Conservation (phyloP, 1,140 invertebrate species). For the Monochamus saltuarius region DNA sequence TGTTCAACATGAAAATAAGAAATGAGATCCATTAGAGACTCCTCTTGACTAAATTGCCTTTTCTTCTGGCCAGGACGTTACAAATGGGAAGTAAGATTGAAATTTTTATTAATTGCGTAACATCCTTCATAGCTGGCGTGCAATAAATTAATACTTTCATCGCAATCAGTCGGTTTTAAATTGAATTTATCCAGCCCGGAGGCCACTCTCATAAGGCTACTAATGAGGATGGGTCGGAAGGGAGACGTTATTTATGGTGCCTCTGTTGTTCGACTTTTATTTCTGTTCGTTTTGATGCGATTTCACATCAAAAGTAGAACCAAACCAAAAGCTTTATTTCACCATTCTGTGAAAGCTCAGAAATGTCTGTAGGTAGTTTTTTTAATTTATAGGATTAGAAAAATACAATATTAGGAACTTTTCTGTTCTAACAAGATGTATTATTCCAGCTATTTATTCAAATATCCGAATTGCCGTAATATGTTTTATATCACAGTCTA, state of each 20-base stretch:
- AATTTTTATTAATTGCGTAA: slow-evolving; percentile 13
- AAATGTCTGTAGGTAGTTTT: no score
- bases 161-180: slow-evolving; percentile 21
- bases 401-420: no score
- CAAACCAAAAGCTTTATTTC: no score
- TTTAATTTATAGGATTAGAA: no score
- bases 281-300: no score
- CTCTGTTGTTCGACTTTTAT: slow-evolving; percentile 8
- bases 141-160: slow-evolving; percentile 26
- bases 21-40: neutral
- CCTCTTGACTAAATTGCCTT: slow-evolving; percentile 8
- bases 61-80: neutral
- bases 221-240: slow-evolving; percentile 16
- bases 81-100: slow-evolving; percentile 18
- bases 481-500: no score
- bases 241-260: slow-evolving; percentile 11
- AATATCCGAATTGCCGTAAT: no score
- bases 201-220: slow-evolving; percentile 14
- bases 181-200: slow-evolving; percentile 21
- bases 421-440: no score
- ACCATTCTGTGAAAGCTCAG: no score
- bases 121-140: slow-evolving; percentile 7
- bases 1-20: no score
- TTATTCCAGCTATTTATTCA: no score
- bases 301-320: no score